Evolutionary conservation across 2,797 vertebrate genomes (phyloP).

Genomic region (Danio choprae): DNA sequence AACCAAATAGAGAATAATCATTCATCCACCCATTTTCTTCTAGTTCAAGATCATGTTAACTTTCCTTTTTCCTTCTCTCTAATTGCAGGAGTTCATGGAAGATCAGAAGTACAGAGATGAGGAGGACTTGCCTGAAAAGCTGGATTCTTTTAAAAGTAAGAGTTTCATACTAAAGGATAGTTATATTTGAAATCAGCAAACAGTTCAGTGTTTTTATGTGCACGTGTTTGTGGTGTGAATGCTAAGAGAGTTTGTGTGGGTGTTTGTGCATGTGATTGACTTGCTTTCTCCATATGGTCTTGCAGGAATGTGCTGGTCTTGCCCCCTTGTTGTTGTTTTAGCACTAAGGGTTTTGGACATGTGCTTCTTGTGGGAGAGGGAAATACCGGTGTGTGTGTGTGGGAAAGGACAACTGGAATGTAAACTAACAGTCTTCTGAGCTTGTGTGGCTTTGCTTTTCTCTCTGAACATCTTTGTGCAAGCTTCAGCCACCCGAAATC

Average conservation of each 20-base stretch:
- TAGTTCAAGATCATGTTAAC: conserved; percentile 6
- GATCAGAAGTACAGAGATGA: conserved; percentile 96
- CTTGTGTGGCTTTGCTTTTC: conserved; percentile 22
- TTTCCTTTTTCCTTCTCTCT: conserved; percentile 9
- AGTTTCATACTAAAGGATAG: neutral
- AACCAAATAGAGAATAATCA: neutral
- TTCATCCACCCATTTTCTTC: conserved; percentile 12
- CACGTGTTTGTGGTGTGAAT: conserved; percentile 35
- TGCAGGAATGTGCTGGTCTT: conserved; percentile 42
- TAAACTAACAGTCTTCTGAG: conserved; percentile 10
- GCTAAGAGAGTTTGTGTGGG: conserved; percentile 15
- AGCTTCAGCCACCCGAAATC: conserved; percentile 5
- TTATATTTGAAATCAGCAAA: neutral
- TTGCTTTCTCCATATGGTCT: conserved; percentile 34
- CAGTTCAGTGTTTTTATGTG: neutral
- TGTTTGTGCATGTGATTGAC: conserved; percentile 22
- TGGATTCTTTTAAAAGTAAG: conserved; percentile 95
- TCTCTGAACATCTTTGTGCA: conserved; percentile 5
- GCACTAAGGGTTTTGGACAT: conserved; percentile 33
- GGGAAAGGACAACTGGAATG: conserved; percentile 29
- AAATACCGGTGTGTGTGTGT: conserved; percentile 17
- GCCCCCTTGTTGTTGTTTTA: conserved; percentile 39
- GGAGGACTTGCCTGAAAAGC: conserved; percentile 90
- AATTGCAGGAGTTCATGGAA: conserved; percentile 89
- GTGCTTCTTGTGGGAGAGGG: conserved; percentile 39